Percentiles rank a stretch among this genome's conserved stretches.
Conservation (phyloP, 2,797 vertebrate species). For the Eospalax fontanierii region DNA sequence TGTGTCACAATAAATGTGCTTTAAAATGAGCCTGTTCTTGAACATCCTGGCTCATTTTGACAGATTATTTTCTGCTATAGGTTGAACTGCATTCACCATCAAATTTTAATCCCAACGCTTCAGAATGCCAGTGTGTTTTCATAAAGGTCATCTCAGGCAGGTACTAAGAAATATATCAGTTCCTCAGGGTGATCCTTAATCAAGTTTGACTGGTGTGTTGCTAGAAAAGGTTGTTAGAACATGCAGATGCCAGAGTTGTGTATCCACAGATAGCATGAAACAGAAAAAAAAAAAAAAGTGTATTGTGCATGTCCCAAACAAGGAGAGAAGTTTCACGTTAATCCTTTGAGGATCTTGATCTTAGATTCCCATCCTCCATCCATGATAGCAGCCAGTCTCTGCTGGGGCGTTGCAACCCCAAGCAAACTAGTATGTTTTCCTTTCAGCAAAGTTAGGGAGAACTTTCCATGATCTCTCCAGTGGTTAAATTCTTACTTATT, state of each 20-base stretch:
- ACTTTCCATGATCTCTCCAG: background rate
- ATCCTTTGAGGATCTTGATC: background rate
- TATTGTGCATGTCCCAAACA: background rate
- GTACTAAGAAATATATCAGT: background rate
- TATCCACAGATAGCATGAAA: background rate
- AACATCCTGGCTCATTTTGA: background rate
- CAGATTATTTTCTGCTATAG: background rate
- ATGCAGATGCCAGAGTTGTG: background rate
- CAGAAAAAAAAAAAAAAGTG: no score
- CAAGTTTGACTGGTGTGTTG: background rate
- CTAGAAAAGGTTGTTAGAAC: background rate
- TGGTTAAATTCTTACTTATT: background rate
- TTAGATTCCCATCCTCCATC: background rate
- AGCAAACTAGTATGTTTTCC: background rate
- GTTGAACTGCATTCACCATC: background rate
- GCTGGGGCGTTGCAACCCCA: background rate
- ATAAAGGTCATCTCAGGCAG: background rate
- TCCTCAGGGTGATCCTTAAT: background rate
- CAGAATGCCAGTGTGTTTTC: background rate
- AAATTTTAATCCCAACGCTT: background rate
- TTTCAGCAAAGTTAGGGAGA: background rate
- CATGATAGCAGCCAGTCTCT: no score
- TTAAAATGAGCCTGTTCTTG: background rate
- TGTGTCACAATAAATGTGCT: background rate
- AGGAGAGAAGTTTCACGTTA: background rate